These are phyloP conservation scores for Monarcha castaneiventris DNA, from an alignment of 2,113 vertebrate genomes.

Conservation along the genomic window DNA sequence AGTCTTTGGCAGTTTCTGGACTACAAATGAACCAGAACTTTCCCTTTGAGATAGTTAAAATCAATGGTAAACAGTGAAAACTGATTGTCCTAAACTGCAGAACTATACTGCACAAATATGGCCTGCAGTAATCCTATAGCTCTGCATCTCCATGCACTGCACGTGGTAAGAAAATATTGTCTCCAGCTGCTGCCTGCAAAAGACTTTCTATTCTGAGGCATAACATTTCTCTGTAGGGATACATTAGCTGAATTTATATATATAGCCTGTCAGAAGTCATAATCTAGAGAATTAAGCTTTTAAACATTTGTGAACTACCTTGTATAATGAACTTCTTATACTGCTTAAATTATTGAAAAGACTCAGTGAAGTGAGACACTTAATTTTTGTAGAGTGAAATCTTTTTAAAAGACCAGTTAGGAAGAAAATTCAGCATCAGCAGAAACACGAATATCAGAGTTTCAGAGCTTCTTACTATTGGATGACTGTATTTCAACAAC, in stretches of 20 bases:
- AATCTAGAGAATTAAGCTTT: conserved; percentile 18
- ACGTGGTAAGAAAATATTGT: not conserved
- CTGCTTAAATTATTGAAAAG: not conserved
- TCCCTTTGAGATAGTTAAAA: not conserved
- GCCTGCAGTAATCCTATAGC: not conserved
- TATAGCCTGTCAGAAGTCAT: not conserved
- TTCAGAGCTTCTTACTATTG: not conserved
- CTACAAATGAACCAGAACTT: not conserved
- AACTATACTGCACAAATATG: not conserved
- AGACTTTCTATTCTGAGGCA: not conserved
- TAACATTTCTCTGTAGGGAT: not conserved
- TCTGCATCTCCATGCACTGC: not conserved
- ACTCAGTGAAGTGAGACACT: not conserved
- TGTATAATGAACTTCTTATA: not conserved
- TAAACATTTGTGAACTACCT: not conserved
- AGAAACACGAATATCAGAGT: not conserved
- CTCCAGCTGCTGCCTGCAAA: conserved; percentile 5
- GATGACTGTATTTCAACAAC: not conserved
- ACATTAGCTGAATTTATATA: not conserved
- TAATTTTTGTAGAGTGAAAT: conserved; percentile 28
- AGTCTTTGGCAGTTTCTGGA: not conserved
- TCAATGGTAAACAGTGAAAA: not conserved
- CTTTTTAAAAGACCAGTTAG: not conserved
- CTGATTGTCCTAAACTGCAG: not conserved
- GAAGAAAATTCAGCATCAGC: conserved; percentile 5